phyloP scores from a whole-genome alignment of 92 coral and sea anemone species.

The Parazoanthus darwini region DNA sequence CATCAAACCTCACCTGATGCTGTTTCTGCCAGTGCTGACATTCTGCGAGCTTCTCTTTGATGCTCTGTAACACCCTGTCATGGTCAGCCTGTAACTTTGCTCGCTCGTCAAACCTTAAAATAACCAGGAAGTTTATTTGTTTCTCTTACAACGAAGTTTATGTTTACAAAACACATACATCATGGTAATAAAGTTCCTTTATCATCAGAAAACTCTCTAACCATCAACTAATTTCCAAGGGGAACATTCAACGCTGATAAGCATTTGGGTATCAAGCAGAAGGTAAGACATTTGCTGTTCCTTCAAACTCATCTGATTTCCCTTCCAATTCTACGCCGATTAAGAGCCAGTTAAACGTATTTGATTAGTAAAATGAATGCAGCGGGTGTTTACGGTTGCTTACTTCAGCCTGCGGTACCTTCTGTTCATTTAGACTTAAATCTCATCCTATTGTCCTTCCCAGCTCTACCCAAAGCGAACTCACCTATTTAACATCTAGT shows the following conservation, averaged over 20 bases:
- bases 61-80: constrained; percentile 76
- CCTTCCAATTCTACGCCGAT: background rate
- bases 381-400: background rate
- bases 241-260: background rate
- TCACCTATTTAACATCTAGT: background rate
- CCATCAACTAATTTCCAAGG: background rate
- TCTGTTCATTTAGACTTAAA: no score
- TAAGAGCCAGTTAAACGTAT: background rate
- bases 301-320: background rate
- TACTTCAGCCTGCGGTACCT: background rate
- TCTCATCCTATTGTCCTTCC: no score
- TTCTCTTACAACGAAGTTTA: background rate
- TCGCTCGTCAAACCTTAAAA: constrained; percentile 88
- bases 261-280: background rate
- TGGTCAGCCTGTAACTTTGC: constrained; percentile 71
- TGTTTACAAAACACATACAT: background rate
- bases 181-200: background rate
- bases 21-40: constrained; percentile 96
- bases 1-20: constrained; percentile 72
- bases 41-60: constrained; percentile 82
- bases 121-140: background rate
- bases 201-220: background rate
- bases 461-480: background rate
- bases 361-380: background rate
- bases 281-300: background rate